phyloP scores from a whole-genome alignment of 2,888 invertebrate genomes.

The Eretmocerus hayati region DNA sequence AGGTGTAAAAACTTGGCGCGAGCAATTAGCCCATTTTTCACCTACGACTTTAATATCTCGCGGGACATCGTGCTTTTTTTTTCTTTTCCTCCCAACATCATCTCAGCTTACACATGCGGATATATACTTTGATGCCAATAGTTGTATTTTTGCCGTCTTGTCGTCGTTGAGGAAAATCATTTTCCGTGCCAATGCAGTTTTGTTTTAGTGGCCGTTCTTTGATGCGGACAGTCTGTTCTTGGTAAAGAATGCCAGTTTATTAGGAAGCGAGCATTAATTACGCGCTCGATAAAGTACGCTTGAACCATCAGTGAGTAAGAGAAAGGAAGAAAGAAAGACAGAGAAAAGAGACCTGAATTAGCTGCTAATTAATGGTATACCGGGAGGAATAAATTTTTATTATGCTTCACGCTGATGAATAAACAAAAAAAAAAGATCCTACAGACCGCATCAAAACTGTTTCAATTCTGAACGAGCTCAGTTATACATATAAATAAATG shows the following conservation, averaged over 20 bases:
- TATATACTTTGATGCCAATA: background rate
- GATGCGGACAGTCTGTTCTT: slow-evolving; percentile 10
- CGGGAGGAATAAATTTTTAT: slow-evolving; percentile 19
- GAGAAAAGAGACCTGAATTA: slow-evolving; percentile 10
- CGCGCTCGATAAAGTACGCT: slow-evolving; percentile 21
- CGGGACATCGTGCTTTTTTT: background rate
- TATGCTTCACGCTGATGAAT: background rate
- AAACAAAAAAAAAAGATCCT: too few species aligned
- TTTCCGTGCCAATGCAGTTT: slow-evolving; percentile 8
- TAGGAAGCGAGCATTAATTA: slow-evolving; percentile 22
- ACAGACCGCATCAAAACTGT: too few species aligned
- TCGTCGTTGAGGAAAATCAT: slow-evolving; percentile 21
- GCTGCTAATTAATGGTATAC: slow-evolving; percentile 22
- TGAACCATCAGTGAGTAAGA: too few species aligned
- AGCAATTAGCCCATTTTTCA: slow-evolving; percentile 24
- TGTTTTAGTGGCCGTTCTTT: slow-evolving; percentile 8
- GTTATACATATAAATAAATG: too few species aligned
- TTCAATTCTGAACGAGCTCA: too few species aligned
- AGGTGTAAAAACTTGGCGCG: background rate
- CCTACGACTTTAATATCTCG: slow-evolving; percentile 8
- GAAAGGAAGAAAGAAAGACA: too few species aligned
- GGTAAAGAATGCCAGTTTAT: slow-evolving; percentile 22
- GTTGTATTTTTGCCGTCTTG: background rate
- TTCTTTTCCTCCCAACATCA: background rate
- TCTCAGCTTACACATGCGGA: too few species aligned